A percentile compares a stretch with the other conserved stretches of the same genome.
These are phyloP conservation scores for Chydorus sphaericus DNA, from an alignment of 2,888 invertebrate genomes.

Conservation along the genomic window DNA sequence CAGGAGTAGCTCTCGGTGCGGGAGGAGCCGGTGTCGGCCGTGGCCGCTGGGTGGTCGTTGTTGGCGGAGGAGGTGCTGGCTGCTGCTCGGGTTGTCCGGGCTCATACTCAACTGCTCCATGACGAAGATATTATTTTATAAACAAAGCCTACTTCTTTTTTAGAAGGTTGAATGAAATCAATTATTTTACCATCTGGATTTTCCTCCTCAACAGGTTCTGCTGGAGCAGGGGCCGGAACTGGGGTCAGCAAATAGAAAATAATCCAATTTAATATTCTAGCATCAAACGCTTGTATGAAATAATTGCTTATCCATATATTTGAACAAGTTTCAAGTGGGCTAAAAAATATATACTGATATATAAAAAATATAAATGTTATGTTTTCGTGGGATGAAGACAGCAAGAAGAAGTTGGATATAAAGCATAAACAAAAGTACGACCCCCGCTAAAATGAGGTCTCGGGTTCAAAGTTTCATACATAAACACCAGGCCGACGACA, in stretches of 20 bases:
- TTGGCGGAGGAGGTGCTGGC: slow-evolving; percentile 12
- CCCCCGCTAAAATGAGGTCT: no score
- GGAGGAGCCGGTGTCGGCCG: slow-evolving; percentile 7
- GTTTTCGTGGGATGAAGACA: no score
- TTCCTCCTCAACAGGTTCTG: slow-evolving; percentile 7
- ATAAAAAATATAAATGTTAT: neutral
- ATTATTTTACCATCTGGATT: slow-evolving; percentile 3
- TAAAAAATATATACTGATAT: neutral
- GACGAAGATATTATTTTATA: neutral
- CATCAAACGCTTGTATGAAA: neutral
- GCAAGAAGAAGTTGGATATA: no score
- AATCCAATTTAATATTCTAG: neutral
- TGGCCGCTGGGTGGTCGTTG: slow-evolving; percentile 8
- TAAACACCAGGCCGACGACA: no score
- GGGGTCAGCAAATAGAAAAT: neutral
- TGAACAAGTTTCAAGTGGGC: neutral
- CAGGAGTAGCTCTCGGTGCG: slow-evolving; percentile 10
- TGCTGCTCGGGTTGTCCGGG: neutral
- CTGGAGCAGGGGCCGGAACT: slow-evolving; percentile 13
- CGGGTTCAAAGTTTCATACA: no score
- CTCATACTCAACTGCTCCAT: neutral
- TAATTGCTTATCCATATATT: neutral
- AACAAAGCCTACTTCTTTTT: neutral
- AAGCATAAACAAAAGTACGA: no score
- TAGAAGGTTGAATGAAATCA: no score